phyloP scores from a whole-genome alignment of 2,888 invertebrate genomes.

The Amblyjoppa proteus region DNA sequence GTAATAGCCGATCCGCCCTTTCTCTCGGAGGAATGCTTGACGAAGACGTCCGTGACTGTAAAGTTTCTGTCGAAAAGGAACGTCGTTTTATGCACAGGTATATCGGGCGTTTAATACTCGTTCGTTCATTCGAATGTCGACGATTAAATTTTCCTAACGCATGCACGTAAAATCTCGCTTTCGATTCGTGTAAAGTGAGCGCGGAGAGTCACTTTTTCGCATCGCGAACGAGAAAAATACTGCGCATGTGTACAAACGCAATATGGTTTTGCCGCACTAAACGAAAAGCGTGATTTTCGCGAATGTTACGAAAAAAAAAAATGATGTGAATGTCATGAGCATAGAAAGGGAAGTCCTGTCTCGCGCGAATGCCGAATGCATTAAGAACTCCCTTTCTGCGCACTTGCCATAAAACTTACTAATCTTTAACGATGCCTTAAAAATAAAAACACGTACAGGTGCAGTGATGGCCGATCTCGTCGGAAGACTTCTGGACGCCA shows the following conservation, averaged over 20 bases:
- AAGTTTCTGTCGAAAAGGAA: constrained; percentile 90
- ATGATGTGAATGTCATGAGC: neutral
- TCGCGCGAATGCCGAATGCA: too few species aligned
- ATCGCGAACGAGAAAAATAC: too few species aligned
- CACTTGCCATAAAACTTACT: too few species aligned
- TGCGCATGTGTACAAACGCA: too few species aligned
- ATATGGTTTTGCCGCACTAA: too few species aligned
- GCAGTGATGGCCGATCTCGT: constrained; percentile 92
- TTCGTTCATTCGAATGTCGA: neutral
- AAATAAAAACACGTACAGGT: constrained; percentile 84
- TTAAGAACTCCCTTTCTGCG: too few species aligned
- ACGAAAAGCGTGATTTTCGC: neutral
- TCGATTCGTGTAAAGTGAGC: neutral
- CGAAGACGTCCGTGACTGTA: constrained; percentile 93
- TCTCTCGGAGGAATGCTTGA: constrained; percentile 95
- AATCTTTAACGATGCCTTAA: neutral
- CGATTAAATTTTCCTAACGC: neutral
- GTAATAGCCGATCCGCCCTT: constrained; percentile 98
- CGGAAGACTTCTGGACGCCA: constrained; percentile 88
- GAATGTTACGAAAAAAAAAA: constrained; percentile 52
- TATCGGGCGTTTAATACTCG: constrained; percentile 6
- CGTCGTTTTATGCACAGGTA: constrained; percentile 95
- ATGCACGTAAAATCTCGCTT: neutral
- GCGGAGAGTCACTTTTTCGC: neutral
- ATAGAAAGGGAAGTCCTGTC: too few species aligned